Conservation (phyloP, 2,888 invertebrate genomes). For the Tetragnatha montana region DNA sequence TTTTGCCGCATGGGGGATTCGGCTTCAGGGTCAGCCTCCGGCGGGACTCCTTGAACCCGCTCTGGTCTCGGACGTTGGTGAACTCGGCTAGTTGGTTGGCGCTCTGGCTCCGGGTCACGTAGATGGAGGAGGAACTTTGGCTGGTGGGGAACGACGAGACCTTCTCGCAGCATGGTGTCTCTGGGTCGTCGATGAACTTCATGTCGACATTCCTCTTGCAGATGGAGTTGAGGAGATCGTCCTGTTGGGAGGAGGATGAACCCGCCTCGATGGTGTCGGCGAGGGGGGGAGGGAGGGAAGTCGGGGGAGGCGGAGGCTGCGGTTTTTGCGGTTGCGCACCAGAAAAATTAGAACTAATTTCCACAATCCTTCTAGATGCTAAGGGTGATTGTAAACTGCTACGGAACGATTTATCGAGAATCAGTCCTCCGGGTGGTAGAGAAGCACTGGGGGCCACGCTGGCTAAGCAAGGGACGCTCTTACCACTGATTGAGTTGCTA, state of each 20-base stretch:
- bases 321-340: slow-evolving; percentile 23
- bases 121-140: slow-evolving; percentile 66
- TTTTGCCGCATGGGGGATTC: slow-evolving; percentile 65
- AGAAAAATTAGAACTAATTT: slow-evolving; percentile 54
- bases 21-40: slow-evolving; percentile 65
- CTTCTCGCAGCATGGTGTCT: slow-evolving; percentile 63
- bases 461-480: slow-evolving; percentile 21
- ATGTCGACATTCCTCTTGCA: slow-evolving; percentile 75
- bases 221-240: slow-evolving; percentile 34
- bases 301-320: slow-evolving; percentile 39
- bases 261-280: background rate
- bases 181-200: slow-evolving; percentile 80
- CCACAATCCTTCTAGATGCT: slow-evolving; percentile 48
- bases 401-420: slow-evolving; percentile 58
- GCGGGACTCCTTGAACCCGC: slow-evolving; percentile 63
- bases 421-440: slow-evolving; percentile 38
- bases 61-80: slow-evolving; percentile 66
- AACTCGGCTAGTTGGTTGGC: slow-evolving; percentile 69
- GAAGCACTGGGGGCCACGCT: slow-evolving; percentile 42
- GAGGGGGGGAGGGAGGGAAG: slow-evolving; percentile 15
- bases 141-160: slow-evolving; percentile 52
- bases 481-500: slow-evolving; percentile 56
- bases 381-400: slow-evolving; percentile 66
- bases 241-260: slow-evolving; percentile 35
- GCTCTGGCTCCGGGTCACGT: slow-evolving; percentile 66